Evolutionary conservation across 2,797 vertebrate genomes (phyloP).

Genomic region (Zenarchopterus dispar): DNA sequence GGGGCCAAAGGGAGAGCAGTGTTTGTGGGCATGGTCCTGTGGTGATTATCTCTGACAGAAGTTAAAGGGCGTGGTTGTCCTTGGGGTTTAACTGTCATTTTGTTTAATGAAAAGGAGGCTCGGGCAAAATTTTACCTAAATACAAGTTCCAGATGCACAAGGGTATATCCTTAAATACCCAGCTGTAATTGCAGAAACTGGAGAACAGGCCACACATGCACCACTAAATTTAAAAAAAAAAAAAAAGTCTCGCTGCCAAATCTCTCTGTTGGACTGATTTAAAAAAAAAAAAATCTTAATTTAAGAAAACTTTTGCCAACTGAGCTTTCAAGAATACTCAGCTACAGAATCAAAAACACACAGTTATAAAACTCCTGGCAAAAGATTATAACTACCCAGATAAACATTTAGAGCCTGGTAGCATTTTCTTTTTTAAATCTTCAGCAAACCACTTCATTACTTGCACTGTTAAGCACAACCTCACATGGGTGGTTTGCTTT

Average conservation of each 20-base stretch:
- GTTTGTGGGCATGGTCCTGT: not conserved
- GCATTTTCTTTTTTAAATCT: constrained; percentile 4
- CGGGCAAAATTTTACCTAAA: not conserved
- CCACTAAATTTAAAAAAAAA: not conserved
- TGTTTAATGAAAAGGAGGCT: constrained; percentile 29
- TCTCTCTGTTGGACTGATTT: too few relatives aligned
- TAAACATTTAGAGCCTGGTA: constrained; percentile 33
- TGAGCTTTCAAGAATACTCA: constrained; percentile 3
- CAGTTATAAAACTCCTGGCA: constrained; percentile 32
- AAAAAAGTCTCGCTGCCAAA: not conserved
- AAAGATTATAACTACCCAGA: constrained; percentile 37
- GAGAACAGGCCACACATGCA: constrained; percentile 1
- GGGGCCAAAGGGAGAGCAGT: not conserved
- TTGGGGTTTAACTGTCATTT: constrained; percentile 57
- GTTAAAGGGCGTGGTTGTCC: constrained; percentile 47
- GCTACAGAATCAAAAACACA: constrained; percentile 35
- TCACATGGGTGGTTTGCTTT: not conserved
- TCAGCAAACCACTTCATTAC: not conserved
- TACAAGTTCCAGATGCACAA: constrained; percentile 1
- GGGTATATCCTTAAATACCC: constrained; percentile 4
- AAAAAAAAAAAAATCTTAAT: not conserved
- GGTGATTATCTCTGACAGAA: constrained; percentile 33
- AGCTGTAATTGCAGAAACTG: not conserved
- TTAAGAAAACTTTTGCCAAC: constrained; percentile 12
- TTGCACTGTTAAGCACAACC: constrained; percentile 2